These are phyloP conservation scores for Catharus bicknelli DNA, from an alignment of 2,113 vertebrate species.

Conservation along the genomic window DNA sequence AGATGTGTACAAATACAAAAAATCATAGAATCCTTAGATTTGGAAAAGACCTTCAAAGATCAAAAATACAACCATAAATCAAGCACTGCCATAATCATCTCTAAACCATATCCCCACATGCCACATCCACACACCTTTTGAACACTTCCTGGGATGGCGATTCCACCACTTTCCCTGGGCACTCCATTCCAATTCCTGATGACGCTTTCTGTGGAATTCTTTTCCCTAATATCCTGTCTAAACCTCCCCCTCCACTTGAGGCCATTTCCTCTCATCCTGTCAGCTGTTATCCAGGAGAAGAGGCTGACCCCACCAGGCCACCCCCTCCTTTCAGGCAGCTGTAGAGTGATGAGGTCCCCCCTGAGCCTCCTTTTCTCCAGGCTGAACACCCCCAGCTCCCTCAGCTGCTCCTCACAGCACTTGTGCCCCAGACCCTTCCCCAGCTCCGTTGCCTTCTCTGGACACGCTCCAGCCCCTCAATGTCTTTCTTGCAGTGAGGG, in stretches of 20 bases:
- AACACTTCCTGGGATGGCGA: not conserved
- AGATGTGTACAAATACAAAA: not conserved
- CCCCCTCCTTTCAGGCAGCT: too few relatives aligned
- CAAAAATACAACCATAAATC: not conserved
- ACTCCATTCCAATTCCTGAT: not conserved
- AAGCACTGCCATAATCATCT: not conserved
- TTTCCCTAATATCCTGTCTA: not conserved
- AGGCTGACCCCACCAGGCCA: accelerated
- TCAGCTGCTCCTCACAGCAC: too few relatives aligned
- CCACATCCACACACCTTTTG: not conserved
- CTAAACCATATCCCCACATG: not conserved
- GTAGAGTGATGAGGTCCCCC: too few relatives aligned
- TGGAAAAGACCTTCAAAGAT: not conserved
- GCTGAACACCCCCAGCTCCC: too few relatives aligned
- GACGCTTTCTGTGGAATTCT: not conserved
- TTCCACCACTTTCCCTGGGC: not conserved
- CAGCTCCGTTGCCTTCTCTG: too few relatives aligned
- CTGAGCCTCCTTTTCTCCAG: too few relatives aligned
- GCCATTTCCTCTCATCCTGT: not conserved
- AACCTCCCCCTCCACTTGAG: not conserved
- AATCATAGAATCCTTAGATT: not conserved
- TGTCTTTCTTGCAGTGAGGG: too few relatives aligned
- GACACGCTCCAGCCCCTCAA: too few relatives aligned
- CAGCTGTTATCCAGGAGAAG: not conserved
- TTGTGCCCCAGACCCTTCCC: too few relatives aligned